phyloP scores from a whole-genome alignment of 1,140 invertebrate species.

The Aphelinus certus region DNA sequence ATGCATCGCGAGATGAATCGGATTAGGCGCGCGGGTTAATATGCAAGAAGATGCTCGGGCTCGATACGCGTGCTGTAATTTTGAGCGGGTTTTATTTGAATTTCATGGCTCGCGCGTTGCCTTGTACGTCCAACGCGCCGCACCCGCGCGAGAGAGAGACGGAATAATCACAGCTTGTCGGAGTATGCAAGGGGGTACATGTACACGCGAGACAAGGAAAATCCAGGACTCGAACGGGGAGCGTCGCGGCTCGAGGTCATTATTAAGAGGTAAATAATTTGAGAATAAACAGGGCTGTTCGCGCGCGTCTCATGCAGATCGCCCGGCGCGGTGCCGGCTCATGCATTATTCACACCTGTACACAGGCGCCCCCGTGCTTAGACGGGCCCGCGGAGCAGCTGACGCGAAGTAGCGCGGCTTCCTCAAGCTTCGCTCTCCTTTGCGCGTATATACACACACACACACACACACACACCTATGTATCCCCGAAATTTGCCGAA shows the following conservation, averaged over 20 bases:
- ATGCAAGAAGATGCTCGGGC: not conserved
- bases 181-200: too few relatives aligned
- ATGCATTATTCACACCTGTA: not conserved
- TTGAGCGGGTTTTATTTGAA: slow-evolving; percentile 6
- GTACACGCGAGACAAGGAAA: too few relatives aligned
- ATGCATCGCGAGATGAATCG: not conserved
- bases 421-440: not conserved
- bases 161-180: too few relatives aligned
- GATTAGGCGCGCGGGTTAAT: not conserved
- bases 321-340: not conserved
- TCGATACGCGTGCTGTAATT: slow-evolving; percentile 5
- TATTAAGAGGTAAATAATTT: slow-evolving; percentile 8
- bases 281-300: too few relatives aligned
- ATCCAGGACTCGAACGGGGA: not conserved
- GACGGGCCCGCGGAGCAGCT: not conserved
- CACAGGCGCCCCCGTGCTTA: not conserved
- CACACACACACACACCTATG: not conserved
- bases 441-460: not conserved
- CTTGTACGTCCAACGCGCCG: too few relatives aligned
- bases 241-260: not conserved
- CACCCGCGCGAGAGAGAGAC: not conserved
- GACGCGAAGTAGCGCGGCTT: not conserved
- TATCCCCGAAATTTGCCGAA: not conserved
- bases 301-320: slow-evolving; percentile 2
- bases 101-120: not conserved